Conservation (phyloP, 2,888 invertebrate genomes). For the Campoplex nolae region DNA sequence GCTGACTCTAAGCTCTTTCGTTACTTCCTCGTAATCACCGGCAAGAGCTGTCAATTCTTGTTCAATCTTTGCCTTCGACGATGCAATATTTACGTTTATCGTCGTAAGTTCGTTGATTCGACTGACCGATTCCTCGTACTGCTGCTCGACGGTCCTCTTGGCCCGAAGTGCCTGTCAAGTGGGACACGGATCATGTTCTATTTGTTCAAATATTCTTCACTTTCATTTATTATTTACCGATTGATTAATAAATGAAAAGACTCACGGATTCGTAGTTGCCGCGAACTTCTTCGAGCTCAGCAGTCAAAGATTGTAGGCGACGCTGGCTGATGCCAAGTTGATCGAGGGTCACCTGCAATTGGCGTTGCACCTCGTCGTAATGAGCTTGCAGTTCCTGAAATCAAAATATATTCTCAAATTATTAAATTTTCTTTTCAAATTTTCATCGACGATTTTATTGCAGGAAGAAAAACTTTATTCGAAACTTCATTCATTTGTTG, state of each 20-base stretch:
- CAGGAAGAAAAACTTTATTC: too few species aligned
- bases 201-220: conserved; percentile 23
- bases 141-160: conserved; percentile 95
- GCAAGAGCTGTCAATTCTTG: conserved; percentile 96
- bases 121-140: conserved; percentile 95
- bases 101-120: conserved; percentile 98
- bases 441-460: neutral
- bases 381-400: conserved; percentile 95
- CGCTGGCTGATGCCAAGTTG: conserved; percentile 96
- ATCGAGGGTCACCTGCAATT: conserved; percentile 97
- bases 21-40: conserved; percentile 98
- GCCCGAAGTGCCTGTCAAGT: conserved; percentile 92
- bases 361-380: conserved; percentile 98
- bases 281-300: conserved; percentile 98
- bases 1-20: conserved; percentile 96
- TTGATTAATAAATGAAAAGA: conserved; percentile 56
- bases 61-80: conserved; percentile 97
- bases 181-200: conserved; percentile 57
- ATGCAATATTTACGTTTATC: conserved; percentile 97
- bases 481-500: too few species aligned
- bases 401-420: conserved; percentile 42
- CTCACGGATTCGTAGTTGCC: conserved; percentile 93
- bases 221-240: neutral
- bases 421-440: neutral
- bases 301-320: conserved; percentile 95